Evolutionary conservation across 2,888 invertebrate species (phyloP).

Genomic region (Rhodophaea formosa): DNA sequence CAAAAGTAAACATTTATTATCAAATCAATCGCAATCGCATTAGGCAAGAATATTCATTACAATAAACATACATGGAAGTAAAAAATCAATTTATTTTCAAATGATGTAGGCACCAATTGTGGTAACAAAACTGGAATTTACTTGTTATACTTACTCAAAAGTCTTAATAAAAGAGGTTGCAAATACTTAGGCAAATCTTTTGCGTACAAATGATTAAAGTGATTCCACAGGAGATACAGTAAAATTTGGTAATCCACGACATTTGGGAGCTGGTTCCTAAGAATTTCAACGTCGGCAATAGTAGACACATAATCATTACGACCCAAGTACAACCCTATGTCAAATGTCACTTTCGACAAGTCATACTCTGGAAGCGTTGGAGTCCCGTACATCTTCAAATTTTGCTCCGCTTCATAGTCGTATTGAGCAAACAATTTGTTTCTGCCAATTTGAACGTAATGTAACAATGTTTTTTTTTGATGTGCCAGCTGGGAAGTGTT

Average conservation of each 20-base stretch:
- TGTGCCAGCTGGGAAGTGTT: conserved; percentile 46
- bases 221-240: neutral
- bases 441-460: conserved; percentile 40
- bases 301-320: conserved; percentile 43
- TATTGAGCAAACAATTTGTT: conserved; percentile 29
- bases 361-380: conserved; percentile 44
- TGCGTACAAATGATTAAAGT: neutral
- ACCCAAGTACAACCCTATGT: conserved; percentile 38
- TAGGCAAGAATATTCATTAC: too few relatives aligned
- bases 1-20: too few relatives aligned
- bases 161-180: neutral
- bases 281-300: conserved; percentile 36
- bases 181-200: neutral
- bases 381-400: conserved; percentile 38
- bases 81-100: too few relatives aligned
- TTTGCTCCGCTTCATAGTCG: conserved; percentile 36
- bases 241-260: conserved; percentile 25
- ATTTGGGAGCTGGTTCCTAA: conserved; percentile 39
- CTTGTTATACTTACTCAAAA: neutral
- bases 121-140: neutral
- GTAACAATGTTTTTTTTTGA: conserved; percentile 46
- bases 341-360: conserved; percentile 41
- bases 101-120: too few relatives aligned
- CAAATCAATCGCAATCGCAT: too few relatives aligned
- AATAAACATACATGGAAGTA: too few relatives aligned